Base-by-base conservation (phyloP, 2,888 invertebrate species). In the Notodonta dromedarius region DNA sequence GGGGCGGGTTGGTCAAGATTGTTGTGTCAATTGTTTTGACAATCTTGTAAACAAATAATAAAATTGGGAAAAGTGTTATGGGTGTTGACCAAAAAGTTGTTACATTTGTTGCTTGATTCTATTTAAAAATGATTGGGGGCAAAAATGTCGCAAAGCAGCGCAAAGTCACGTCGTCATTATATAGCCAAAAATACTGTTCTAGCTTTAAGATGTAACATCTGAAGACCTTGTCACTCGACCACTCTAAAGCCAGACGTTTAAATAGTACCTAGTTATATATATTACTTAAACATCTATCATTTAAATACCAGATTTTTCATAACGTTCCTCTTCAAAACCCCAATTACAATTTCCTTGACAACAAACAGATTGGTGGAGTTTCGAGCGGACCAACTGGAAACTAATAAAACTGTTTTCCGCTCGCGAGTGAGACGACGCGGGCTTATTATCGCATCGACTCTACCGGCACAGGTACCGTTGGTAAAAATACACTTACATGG, bases 391-490 rank as follows among this genome's bases (percentile, higher is more conserved):
- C 39, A 39, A 16, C 12, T 44, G 42, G 44, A 76, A 79, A 80
- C 76, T 77, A 71, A 82, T 75, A 79, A 78, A 82, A 79, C 67
- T 75, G 67, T 76, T 74, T 76, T 73, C 65, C 70, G 70, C 69
- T 39, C 44, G 13, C 44, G 56, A 63, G 67, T 67, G 65, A 50
- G 53, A 67, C 67, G 63, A 67, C 72, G 74, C 69, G 69, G 66
- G 75, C 71, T 73, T 80, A 79, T 80, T 74, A 81, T 79, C 84
- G 74, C 78, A 83, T 84, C 73, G 77, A 81, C 79, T 79, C 78
- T 75, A 82, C 69, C 74, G 76, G 65, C 68, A 12, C 56, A 8
- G 14, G 79, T 78, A 84, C 61, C 52, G 82, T 59, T 55, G 32
- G 75, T 73, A 82, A 64, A 66, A 62, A 62, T 60, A 51, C 42